Percentiles rank a stretch among this genome's conserved stretches.
Conservation (phyloP, 2,113 vertebrate genomes). For the Oxyruncus cristatus region DNA sequence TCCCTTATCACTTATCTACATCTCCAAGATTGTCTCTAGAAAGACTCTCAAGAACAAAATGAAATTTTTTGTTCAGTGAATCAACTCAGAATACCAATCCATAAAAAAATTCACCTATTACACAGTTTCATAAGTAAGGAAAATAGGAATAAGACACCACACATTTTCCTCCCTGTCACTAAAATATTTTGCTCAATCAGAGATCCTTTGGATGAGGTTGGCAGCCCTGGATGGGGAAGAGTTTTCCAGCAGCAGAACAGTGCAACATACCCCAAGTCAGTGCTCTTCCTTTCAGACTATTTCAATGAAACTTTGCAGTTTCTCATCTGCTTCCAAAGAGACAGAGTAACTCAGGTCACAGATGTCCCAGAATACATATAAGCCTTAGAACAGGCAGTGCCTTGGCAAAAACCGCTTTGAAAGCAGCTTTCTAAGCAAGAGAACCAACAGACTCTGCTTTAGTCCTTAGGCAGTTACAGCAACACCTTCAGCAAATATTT, state of each 20-base stretch:
- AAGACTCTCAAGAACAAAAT: neutral
- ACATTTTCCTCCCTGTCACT: neutral
- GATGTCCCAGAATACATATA: neutral
- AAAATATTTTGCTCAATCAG: neutral
- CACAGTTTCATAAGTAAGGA: neutral
- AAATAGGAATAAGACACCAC: neutral
- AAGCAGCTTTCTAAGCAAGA: slow-evolving; percentile 15
- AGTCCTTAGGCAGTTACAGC: slow-evolving; percentile 2
- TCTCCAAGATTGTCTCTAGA: neutral
- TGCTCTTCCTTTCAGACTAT: neutral
- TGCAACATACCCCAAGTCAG: neutral
- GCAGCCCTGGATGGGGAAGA: neutral
- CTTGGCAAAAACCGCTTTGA: slow-evolving; percentile 2
- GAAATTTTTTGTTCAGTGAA: neutral
- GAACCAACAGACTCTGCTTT: slow-evolving; percentile 5
- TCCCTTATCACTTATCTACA: neutral
- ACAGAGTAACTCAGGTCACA: slow-evolving; percentile 45
- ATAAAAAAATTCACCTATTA: neutral
- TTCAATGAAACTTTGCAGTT: neutral
- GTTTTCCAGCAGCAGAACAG: neutral
- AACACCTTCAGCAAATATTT: slow-evolving; percentile 59
- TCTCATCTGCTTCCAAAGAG: slow-evolving; percentile 5
- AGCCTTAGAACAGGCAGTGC: slow-evolving; percentile 9
- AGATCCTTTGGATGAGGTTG: neutral
- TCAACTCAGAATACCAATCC: neutral